Evolutionary conservation across 2,797 vertebrate genomes (phyloP).

Genomic region (Sebastes taczanowskii): DNA sequence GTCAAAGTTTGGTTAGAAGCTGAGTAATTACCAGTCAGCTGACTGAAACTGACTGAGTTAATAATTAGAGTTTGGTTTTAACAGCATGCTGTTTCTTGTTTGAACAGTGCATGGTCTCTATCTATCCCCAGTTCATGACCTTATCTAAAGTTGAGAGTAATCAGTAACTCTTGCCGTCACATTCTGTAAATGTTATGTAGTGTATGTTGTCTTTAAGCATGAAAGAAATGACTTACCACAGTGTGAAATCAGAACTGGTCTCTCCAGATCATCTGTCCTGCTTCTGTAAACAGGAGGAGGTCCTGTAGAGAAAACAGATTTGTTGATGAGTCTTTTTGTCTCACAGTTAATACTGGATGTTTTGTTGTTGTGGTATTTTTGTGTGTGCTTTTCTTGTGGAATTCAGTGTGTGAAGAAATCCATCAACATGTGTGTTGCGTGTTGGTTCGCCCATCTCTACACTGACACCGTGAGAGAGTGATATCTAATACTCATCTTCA

Average conservation of each 20-base stretch:
- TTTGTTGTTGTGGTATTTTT: too few species aligned
- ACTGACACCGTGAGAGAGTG: not conserved
- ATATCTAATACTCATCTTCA: not conserved
- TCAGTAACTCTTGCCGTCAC: not conserved
- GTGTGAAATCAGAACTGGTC: too few species aligned
- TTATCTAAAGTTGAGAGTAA: not conserved
- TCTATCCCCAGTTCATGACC: not conserved
- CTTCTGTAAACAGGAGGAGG: too few species aligned
- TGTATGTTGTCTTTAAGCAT: too few species aligned
- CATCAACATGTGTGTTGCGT: not conserved
- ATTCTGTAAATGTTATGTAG: too few species aligned
- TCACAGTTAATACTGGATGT: too few species aligned
- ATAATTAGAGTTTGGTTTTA: not conserved
- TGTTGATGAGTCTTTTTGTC: too few species aligned
- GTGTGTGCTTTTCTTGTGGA: not conserved
- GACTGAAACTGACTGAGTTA: not conserved
- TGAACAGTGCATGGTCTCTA: not conserved
- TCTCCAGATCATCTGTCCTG: too few species aligned
- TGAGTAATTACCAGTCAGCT: not conserved
- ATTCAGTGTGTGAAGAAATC: not conserved
- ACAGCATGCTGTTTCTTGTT: not conserved
- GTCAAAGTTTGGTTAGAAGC: not conserved
- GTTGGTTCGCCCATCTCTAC: too few species aligned
- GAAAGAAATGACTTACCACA: too few species aligned
- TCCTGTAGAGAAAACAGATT: too few species aligned